phyloP scores from a whole-genome alignment of 2,113 vertebrate genomes.

The Eubucco bourcierii region DNA sequence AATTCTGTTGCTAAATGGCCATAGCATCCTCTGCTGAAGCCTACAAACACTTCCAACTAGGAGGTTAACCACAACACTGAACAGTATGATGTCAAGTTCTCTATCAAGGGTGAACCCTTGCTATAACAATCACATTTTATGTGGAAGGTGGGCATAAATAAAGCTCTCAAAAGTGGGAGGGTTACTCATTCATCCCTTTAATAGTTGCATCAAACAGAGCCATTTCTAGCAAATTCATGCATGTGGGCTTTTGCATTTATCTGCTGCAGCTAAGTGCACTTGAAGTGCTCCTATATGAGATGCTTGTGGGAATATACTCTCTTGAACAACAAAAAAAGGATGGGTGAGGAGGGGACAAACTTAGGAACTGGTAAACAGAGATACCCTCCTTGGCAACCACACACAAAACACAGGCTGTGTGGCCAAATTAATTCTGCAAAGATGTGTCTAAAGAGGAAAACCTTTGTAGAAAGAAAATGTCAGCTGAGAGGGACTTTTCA shows the following conservation, averaged over 20 bases:
- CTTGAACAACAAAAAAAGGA: background rate
- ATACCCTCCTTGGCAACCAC: background rate
- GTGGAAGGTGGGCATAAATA: background rate
- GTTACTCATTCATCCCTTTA: background rate
- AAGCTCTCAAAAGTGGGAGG: background rate
- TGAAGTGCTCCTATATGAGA: background rate
- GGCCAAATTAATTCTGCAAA: background rate
- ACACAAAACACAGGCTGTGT: background rate
- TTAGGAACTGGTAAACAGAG: background rate
- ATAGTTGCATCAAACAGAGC: background rate
- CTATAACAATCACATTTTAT: background rate
- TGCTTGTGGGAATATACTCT: background rate
- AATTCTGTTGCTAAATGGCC: background rate
- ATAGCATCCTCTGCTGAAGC: background rate
- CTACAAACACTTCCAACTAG: background rate
- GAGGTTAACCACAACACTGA: background rate
- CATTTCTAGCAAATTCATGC: slow-evolving; percentile 6
- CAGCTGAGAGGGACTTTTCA: too few relatives aligned
- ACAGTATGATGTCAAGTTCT: background rate
- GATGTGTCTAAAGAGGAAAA: background rate
- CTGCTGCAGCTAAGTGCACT: background rate
- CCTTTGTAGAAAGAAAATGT: background rate
- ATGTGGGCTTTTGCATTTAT: background rate
- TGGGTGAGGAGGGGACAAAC: background rate
- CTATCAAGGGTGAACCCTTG: background rate